These are phyloP conservation scores for Cremastinae sp. DNA, from an alignment of 2,888 invertebrate genomes.

Conservation along the genomic window DNA sequence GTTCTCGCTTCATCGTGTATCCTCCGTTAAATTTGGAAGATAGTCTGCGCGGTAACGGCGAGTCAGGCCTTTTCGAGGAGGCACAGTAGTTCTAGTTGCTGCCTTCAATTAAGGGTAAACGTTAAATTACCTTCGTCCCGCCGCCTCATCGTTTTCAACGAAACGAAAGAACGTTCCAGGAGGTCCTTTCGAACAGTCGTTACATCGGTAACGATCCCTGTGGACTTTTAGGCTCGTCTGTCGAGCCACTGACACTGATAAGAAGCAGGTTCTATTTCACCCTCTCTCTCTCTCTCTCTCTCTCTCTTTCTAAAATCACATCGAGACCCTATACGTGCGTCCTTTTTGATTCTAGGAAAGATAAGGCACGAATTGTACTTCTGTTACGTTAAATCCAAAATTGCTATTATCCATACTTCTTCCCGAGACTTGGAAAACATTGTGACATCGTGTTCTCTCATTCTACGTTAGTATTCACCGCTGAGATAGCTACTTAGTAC, in stretches of 20 bases:
- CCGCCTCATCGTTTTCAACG: constrained; percentile 42
- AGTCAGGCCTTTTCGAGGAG: constrained; percentile 61
- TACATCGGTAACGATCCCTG: constrained; percentile 28
- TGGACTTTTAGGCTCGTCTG: constrained; percentile 10
- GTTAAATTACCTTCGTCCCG: constrained; percentile 73
- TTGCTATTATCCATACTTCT: constrained; percentile 54
- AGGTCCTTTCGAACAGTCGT: constrained; percentile 2
- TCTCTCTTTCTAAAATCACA: constrained; percentile 4
- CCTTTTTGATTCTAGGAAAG: constrained; percentile 58
- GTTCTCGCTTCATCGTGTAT: neutral
- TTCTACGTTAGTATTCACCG: constrained; percentile 8
- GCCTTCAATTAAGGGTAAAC: constrained; percentile 79
- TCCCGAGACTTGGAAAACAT: neutral
- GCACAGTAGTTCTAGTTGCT: constrained; percentile 70
- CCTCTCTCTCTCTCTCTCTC: constrained; percentile 7
- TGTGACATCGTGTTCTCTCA: constrained; percentile 1
- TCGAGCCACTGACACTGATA: constrained; percentile 28
- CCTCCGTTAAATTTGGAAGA: constrained; percentile 10
- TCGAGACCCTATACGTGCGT: neutral
- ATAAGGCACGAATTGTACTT: constrained; percentile 77
- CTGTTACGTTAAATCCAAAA: constrained; percentile 72
- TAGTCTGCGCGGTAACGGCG: constrained; percentile 13
- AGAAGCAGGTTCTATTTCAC: constrained; percentile 26
- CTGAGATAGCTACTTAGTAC: constrained; percentile 9
- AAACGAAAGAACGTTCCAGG: constrained; percentile 41